These are phyloP conservation scores for Luperina nickerlii DNA, from an alignment of 2,888 invertebrate species.

Conservation along the genomic window DNA sequence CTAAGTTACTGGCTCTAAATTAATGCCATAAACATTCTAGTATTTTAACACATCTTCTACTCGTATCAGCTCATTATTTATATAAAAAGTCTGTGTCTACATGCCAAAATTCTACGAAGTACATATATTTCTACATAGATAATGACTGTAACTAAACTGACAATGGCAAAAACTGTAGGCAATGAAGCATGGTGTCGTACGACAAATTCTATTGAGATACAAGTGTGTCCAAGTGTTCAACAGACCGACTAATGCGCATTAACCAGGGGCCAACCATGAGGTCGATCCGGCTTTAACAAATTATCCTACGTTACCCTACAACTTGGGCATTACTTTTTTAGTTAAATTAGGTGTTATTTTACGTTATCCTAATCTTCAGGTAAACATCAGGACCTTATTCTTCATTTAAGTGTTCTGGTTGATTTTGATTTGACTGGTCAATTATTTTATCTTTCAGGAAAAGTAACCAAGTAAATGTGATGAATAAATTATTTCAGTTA, in stretches of 20 bases:
- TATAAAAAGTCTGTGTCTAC: background rate
- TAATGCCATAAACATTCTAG: background rate
- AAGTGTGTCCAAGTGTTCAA: conserved; percentile 81
- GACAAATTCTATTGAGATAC: conserved; percentile 73
- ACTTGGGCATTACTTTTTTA: background rate
- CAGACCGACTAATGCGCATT: conserved; percentile 80
- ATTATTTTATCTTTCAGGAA: background rate
- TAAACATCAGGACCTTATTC: too few species aligned
- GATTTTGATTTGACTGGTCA: background rate
- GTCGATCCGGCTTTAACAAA: conserved; percentile 67
- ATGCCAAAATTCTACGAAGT: background rate
- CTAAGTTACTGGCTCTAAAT: background rate
- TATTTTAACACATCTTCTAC: background rate
- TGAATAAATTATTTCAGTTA: conserved; percentile 19
- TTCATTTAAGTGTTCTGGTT: background rate
- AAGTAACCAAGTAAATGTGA: conserved; percentile 7
- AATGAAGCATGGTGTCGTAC: conserved; percentile 79
- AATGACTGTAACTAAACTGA: conserved; percentile 53
- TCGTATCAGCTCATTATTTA: background rate
- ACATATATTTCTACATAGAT: conserved; percentile 28
- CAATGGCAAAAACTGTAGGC: conserved; percentile 59
- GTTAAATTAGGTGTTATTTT: background rate
- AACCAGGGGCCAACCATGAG: conserved; percentile 74
- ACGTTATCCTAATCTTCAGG: background rate
- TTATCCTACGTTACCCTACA: conserved; percentile 20